These are phyloP conservation scores for Thumatha senex DNA, from an alignment of 2,888 invertebrate genomes.

Conservation along the genomic window DNA sequence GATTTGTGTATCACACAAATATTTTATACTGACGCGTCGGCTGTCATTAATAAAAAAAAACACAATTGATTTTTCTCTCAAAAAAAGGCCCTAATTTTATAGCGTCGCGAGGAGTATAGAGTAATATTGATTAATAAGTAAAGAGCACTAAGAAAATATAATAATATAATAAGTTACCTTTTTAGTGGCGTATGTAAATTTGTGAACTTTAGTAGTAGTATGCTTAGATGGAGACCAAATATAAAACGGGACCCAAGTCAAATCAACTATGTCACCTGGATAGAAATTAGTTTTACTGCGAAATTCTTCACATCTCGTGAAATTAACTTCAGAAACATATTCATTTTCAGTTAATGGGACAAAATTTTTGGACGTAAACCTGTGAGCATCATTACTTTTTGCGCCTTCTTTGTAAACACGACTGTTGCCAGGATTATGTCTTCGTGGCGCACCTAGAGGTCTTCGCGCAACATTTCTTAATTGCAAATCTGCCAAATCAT, in stretches of 20 bases:
- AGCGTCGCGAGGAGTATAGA: too few species aligned
- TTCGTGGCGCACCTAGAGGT: not conserved
- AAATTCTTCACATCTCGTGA: conserved; percentile 64
- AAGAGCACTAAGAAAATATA: too few species aligned
- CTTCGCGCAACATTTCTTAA: conserved; percentile 27
- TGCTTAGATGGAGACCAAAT: conserved; percentile 46
- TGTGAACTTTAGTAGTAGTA: conserved; percentile 37
- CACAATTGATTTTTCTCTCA: too few species aligned
- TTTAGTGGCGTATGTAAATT: conserved; percentile 52
- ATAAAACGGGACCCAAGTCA: conserved; percentile 65
- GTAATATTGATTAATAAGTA: too few species aligned
- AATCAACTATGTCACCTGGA: conserved; percentile 54
- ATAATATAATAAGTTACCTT: conserved; percentile 46
- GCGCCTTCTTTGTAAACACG: not conserved
- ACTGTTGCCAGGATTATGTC: not conserved
- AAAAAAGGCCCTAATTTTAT: too few species aligned
- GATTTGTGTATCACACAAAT: too few species aligned
- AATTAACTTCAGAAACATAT: conserved; percentile 31
- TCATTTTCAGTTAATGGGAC: too few species aligned
- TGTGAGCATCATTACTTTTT: not conserved
- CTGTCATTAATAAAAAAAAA: too few species aligned
- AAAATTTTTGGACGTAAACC: not conserved
- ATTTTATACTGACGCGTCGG: too few species aligned
- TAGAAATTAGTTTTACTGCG: conserved; percentile 47
- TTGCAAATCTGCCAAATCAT: conserved; percentile 37